Evolutionary conservation across 1,140 invertebrate species (phyloP), one percentile per base, ranked within the genome.

Genomic region (Nomia melanderi): DNA sequence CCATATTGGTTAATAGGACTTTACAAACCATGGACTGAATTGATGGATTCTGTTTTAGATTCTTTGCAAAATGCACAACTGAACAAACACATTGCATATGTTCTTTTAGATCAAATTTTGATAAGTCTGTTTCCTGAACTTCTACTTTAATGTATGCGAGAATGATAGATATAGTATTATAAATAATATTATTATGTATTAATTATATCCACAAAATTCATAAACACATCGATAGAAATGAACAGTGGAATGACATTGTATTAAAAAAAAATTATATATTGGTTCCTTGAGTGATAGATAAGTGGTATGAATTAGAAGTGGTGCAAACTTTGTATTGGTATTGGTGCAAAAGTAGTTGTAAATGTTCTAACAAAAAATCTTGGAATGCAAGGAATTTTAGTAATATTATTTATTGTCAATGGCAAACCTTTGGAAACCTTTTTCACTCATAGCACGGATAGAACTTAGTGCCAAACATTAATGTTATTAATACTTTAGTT

Each of bases 61-160:
- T 88, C 91, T 14, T 79, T 92, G 14, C 91, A 92, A 81, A 89
- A 88, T 81, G 80, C 88, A 44, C 59, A 87, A 8, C 79, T 92
- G n/a, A 91, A 92, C 63, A 91, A 92, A 53, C 91, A 93, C 90
- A 78, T 93, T 3, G 91, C 91, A 31, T 93, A 93, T 69, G 77
- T 90, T 50, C 81, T 93, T 23, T 67, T 93, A 27, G 93, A 93
- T 82, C 90, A 92, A 57, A 56, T 93, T 23, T 41, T 93, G 14
- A 83, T 89, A 6, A 91, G 92, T 84, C 85, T 93, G 39, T 93
- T 93, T 86, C 93, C 93, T 2, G 93, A 93, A 87, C 65, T 93
- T 29, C 75, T 76, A 56, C 23, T 62, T 23, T 81, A 60, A 71
- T 77, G 50, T 67, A 11, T 33, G 27, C 5, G 25, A 6, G 23